Evolutionary conservation across 2,113 vertebrate species (phyloP), one percentile per base, ranked within the genome.

Genomic region (Chascanopsetta lugubris): DNA sequence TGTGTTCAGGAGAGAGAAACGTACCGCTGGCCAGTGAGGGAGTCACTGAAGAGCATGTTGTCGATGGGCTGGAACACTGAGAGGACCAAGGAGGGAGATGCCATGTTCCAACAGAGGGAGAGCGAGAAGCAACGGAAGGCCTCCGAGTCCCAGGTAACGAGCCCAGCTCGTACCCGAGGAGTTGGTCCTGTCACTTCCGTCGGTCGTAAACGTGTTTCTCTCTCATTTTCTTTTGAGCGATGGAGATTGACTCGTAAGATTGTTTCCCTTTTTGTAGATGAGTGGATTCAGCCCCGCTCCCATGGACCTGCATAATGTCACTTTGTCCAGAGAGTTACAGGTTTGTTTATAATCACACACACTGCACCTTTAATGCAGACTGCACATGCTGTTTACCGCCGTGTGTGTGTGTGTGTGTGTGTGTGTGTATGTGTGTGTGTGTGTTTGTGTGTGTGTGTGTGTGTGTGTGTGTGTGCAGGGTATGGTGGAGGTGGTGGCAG

Each of bases 1-100:
- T 71, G 21, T 58, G 32, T 54, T 64, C 2, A 90, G 97, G 97
- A 99, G 77, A 94, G 96, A 60, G 97, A 98, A 87, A 96, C 95
- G 1, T 98, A 99, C 85, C 94, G 96, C 72, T 98, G 97, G 94
- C 97, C 97, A 77, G 94, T 94, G 51, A 95, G 93, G 80, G 97
- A 99, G 84, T 96, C 97, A 10, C 46, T 99, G 69, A 98, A 97
- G 92, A 97, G 95, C 67, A 99, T 99, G 95, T 59, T 99, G 82
- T 91, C 96, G 6, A 89, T 97, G 90, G 92, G 94, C 69, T 98
- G 97, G 97, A 95, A 91, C 49, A 89, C 98, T 22, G 96, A 99
- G 87, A 94, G 95, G 79, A 94, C 93, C 85, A 98, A 93, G 79
- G 96, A 98, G 80, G 95, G 95, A 75, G 96, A 98, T 61, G 87